These are phyloP conservation scores for Hydrocynus forskahlii DNA, from an alignment of 2,797 vertebrate species.

Conservation along the genomic window DNA sequence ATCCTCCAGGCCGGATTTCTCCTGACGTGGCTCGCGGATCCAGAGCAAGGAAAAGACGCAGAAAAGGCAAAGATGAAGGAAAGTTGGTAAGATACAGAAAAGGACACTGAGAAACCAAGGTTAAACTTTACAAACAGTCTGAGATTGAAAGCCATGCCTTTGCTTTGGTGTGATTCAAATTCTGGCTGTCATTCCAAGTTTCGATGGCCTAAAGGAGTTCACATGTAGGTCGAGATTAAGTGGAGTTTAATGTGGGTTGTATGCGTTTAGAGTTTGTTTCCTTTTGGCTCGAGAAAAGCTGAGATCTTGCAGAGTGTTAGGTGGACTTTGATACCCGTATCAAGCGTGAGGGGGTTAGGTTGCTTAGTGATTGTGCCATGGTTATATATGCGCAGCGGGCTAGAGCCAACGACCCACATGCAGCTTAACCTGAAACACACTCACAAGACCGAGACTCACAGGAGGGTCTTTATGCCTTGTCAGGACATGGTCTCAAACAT, in stretches of 20 bases:
- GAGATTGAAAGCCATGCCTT: not conserved
- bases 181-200: not conserved
- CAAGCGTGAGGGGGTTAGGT: conserved; percentile 38
- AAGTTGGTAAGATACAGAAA: not conserved
- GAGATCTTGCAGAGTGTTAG: conserved; percentile 29
- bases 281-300: not conserved
- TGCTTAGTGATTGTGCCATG: conserved; percentile 52
- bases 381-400: conserved; percentile 39
- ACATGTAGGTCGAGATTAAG: not conserved
- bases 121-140: not conserved
- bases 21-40: conserved; percentile 17
- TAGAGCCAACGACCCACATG: conserved; percentile 27
- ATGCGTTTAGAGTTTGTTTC: not conserved
- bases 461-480: not conserved
- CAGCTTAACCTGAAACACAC: conserved; percentile 18
- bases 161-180: not conserved
- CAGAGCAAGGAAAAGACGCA: conserved; percentile 5
- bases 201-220: too few relatives aligned
- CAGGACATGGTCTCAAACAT: not conserved
- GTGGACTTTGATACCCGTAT: conserved; percentile 39
- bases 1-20: conserved; percentile 44
- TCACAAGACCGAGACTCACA: not conserved
- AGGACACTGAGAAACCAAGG: not conserved
- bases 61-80: not conserved
- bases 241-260: not conserved